Base-by-base conservation (phyloP, 1,140 invertebrate genomes). In the Halyomorpha halys region DNA sequence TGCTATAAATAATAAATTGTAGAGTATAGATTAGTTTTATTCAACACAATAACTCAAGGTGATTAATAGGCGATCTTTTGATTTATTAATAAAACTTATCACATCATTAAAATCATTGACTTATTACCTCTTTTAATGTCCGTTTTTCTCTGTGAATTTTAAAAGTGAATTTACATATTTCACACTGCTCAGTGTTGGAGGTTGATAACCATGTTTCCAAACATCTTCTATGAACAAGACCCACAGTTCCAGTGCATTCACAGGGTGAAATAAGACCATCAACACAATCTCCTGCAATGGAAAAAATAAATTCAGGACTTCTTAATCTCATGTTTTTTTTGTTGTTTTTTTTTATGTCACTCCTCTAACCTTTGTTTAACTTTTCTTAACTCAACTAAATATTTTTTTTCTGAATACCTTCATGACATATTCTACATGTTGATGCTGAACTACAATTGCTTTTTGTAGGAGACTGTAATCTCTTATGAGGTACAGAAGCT, bases 151-250 rank as follows among this genome's bases (percentile, higher is more conserved):
- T 75, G 6, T 71, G 66, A 5, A 77, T 74, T 27, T 71, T 71
- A 69, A 77, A 84, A 18, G 71, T 64, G 67, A 76, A 77, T 65
- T 80, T 74, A 71, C 82, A 84, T 54, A 84, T 78, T 71, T 84
- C 82, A 72, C 82, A 84, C 19, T 71, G 71, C 65, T 77, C 76
- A 2, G 73, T 75, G 70, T 81, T 79, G 3, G 80, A 77, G 1
- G 77, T 74, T 16, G 80, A 78, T 2, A 84, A 73, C 82, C 82
- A 84, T 65, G 75, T 76, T 69, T 83, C 81, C 13, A 84, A 71
- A 69, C 82, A 84, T 16, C 71, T 73, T 9, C 73, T 67, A 66
- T 84, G 82, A 4, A 83, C 76, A 23, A 77, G 69, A 3, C 75
- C 78, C 60, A 82, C 74, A 6, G 78, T 76, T 5, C 82, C 82